Evolutionary conservation across 2,888 invertebrate species (phyloP).

Genomic region (Tolmerus cingulatus): DNA sequence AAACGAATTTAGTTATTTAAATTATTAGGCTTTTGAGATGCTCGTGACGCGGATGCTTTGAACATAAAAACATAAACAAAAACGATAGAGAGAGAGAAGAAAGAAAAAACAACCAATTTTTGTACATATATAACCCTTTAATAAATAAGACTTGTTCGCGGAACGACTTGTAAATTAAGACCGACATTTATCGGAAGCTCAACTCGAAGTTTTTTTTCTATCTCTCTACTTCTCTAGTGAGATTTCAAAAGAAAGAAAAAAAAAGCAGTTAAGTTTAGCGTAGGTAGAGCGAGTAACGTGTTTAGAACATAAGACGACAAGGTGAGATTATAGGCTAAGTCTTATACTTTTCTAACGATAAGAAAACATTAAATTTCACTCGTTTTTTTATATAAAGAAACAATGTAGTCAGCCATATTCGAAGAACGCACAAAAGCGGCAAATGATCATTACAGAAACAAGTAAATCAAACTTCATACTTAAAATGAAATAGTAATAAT

Average conservation of each 20-base stretch:
- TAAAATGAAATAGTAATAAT: not conserved
- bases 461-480: not conserved
- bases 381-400: slow-evolving; percentile 2
- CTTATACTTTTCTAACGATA: slow-evolving; percentile 21
- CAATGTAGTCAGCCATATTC: not conserved
- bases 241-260: not conserved
- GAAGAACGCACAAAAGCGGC: not conserved
- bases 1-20: slow-evolving; percentile 44
- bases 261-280: not conserved
- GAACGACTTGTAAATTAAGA: slow-evolving; percentile 21
- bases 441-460: not conserved
- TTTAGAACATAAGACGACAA: slow-evolving; percentile 16
- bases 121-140: not conserved
- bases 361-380: not conserved
- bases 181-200: slow-evolving; percentile 5
- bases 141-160: not conserved
- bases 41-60: slow-evolving; percentile 13
- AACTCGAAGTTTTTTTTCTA: not conserved
- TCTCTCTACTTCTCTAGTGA: slow-evolving; percentile 8
- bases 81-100: not conserved
- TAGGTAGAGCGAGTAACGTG: not conserved
- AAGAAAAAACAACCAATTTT: not conserved
- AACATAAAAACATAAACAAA: slow-evolving; percentile 1
- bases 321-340: slow-evolving; percentile 39
- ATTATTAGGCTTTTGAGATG: slow-evolving; percentile 16